Percentiles rank a stretch among this genome's conserved stretches.
These are phyloP conservation scores for Alcedo quadribrachys DNA, from an alignment of 2,797 vertebrate species.

Conservation along the genomic window DNA sequence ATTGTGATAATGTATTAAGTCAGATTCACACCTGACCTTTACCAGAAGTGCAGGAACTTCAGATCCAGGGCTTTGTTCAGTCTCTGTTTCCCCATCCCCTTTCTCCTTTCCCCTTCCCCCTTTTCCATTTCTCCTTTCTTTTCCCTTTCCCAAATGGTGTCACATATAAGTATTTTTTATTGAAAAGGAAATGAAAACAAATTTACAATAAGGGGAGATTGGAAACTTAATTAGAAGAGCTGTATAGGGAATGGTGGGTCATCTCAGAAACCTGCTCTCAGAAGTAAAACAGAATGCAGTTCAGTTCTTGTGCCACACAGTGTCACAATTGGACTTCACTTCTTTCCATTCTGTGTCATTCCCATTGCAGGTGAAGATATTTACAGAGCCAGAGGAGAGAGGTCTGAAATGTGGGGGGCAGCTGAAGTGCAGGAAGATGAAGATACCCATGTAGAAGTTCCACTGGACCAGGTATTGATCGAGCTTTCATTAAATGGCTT, in stretches of 20 bases:
- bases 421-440: constrained; percentile 81
- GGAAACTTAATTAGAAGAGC: not conserved
- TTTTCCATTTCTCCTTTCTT: not conserved
- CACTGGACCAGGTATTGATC: constrained; percentile 77
- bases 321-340: constrained; percentile 75
- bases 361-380: constrained; percentile 72
- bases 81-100: not conserved
- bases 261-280: not conserved
- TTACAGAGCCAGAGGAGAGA: constrained; percentile 78
- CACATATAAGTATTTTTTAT: not conserved
- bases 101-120: not conserved
- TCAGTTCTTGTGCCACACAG: constrained; percentile 69
- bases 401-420: constrained; percentile 75
- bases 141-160: not conserved
- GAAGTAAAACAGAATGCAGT: constrained; percentile 3
- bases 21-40: not conserved
- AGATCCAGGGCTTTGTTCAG: not conserved
- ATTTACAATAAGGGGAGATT: not conserved
- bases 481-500: not conserved
- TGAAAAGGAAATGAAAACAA: not conserved
- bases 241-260: not conserved
- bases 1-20: not conserved
- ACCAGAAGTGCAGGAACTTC: not conserved
- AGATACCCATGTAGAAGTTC: constrained; percentile 80
- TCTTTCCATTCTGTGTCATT: constrained; percentile 2